These are phyloP conservation scores for Epistrophella euchroma DNA, from an alignment of 2,888 invertebrate species.

Conservation along the genomic window DNA sequence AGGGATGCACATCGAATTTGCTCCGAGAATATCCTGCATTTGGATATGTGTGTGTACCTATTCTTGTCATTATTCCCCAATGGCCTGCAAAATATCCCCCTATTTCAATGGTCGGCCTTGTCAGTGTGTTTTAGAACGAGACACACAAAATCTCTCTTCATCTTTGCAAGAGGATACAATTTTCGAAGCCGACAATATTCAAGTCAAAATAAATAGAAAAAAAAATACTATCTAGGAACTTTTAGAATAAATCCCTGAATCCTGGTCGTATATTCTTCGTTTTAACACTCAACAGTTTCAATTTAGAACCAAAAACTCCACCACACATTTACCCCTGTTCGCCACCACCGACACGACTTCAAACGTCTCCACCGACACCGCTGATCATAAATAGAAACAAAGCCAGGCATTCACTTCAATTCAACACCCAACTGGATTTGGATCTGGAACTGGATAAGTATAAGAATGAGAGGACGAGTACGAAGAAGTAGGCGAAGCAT, in stretches of 20 bases:
- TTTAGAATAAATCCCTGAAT: conserved; percentile 42
- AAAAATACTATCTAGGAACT: conserved; percentile 14
- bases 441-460: conserved; percentile 8
- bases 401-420: conserved; percentile 61
- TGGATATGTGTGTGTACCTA: conserved; percentile 27
- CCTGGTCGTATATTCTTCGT: conserved; percentile 49
- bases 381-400: conserved; percentile 73
- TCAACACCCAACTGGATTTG: conserved; percentile 28
- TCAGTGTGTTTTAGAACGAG: conserved; percentile 24
- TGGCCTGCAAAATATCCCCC: conserved; percentile 32
- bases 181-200: conserved; percentile 34
- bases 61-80: conserved; percentile 57
- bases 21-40: not conserved
- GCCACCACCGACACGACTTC: not conserved
- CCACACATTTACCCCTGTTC: conserved; percentile 10
- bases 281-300: conserved; percentile 64
- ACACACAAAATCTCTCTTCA: conserved; percentile 28
- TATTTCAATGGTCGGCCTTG: conserved; percentile 40
- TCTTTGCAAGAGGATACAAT: conserved; percentile 59
- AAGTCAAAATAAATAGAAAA: not conserved
- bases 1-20: conserved; percentile 44
- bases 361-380: not conserved
- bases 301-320: conserved; percentile 61
- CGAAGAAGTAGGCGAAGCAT: conserved; percentile 71
- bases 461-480: conserved; percentile 15